Conservation (phyloP, 2,797 vertebrate genomes). For the Pipistrellus nathusii region DNA sequence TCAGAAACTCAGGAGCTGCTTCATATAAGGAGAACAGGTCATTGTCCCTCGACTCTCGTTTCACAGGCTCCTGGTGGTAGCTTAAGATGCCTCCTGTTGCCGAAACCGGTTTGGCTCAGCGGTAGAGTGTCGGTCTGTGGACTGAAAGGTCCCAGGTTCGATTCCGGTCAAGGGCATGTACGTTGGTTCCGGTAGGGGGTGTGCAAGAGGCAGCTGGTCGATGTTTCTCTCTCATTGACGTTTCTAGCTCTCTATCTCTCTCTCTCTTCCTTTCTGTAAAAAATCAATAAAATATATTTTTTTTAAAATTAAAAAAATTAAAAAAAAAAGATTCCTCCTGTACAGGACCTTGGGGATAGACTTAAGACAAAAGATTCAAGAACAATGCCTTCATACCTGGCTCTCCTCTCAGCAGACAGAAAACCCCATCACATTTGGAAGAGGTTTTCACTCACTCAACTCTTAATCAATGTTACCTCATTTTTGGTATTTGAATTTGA, state of each 20-base stretch:
- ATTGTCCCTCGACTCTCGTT: background rate
- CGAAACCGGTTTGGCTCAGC: too few relatives aligned
- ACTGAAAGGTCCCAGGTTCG: too few relatives aligned
- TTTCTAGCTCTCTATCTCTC: too few relatives aligned
- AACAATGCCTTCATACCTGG: background rate
- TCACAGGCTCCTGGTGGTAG: background rate
- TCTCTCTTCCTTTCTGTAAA: too few relatives aligned
- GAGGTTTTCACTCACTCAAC: background rate
- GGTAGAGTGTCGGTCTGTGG: too few relatives aligned
- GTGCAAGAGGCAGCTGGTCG: too few relatives aligned
- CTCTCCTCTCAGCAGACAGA: background rate
- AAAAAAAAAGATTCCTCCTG: background rate
- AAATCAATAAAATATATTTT: too few relatives aligned
- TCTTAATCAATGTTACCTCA: background rate
- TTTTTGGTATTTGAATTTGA: conserved; percentile 6
- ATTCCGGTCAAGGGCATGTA: too few relatives aligned
- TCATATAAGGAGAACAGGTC: background rate
- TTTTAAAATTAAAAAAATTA: too few relatives aligned
- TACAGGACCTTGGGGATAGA: background rate
- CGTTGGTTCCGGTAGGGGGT: too few relatives aligned
- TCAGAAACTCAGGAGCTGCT: conserved; percentile 2
- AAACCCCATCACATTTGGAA: background rate
- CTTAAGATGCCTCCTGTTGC: too few relatives aligned
- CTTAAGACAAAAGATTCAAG: background rate
- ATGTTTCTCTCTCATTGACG: too few relatives aligned